Evolutionary conservation across 2,797 vertebrate species (phyloP), one percentile per base, ranked within the genome.

Genomic region (Neomorphus geoffroyi): DNA sequence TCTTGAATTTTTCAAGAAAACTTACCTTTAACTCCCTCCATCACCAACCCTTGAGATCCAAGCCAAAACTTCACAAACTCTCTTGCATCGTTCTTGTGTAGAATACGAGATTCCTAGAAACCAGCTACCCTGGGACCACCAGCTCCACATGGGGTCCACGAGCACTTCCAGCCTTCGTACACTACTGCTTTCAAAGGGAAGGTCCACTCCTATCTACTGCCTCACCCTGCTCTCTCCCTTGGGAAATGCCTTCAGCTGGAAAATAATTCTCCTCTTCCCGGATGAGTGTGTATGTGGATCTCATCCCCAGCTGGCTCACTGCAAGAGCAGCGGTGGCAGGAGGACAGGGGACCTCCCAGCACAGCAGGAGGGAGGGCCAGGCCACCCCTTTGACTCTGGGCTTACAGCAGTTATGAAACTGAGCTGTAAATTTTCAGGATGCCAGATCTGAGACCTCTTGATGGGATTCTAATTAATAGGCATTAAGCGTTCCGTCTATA

Each of bases 391-490:
- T 41, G 50, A 10, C 71, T 53, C 13, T 0, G 46, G 48, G 56
- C 81, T 78, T 1, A 18, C 5, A 13, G 22, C 4, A 1, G 1
- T 80, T 88, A 61, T 48, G 94, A 90, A 94, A 95, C 7, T 7
- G 77, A 0, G 4, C 90, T 8, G 77, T 72, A 62, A 90, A 94
- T 94, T 81, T 75, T 90, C 80, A 3, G 43, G 50, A 53, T 53
- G 85, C 51, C 85, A 18, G 94, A 90, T 37, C 2, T 11, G 28
- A 78, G 92, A 89, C 72, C 87, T 90, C 91, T 94, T 11, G 66
- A 92, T 84, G 92, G 70, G 89, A 77, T 90, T 51, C 80, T 88
- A 96, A 96, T 96, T 90, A 94, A 56, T 73, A 88, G 87, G 70
- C 66, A 86, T 90, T 90, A 95, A 92, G 78, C 46, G 87, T 70